Base-by-base conservation (phyloP, 2,797 vertebrate genomes). In the Vespertilio murinus region DNA sequence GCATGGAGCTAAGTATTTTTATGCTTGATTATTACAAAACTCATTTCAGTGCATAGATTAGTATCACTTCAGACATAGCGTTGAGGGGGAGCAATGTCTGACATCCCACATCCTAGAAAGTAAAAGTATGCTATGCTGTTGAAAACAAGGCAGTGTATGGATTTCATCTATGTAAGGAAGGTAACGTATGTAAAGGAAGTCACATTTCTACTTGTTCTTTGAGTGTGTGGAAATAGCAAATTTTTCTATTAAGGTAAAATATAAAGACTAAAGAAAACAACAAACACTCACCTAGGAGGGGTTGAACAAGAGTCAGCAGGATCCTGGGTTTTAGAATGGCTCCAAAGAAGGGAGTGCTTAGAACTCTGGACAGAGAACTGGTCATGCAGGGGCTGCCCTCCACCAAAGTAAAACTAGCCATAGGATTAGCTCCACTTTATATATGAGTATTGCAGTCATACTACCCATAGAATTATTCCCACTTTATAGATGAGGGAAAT, bases 1-100 rank as follows among this genome's bases (percentile, higher is more conserved):
- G 14, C 22, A 61, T 45, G 13, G 52, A 92, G 33, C 35, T 84
- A 52, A 49, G 28, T 47, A 93, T 54, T 84, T 77, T 93, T 7
- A 78, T 69, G 25, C n/a, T 86, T 90, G 79, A 67, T 81, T 86
- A 52, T 78, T 81, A 80, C 7, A 80, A 87, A 92, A 93, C 52
- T n/a, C 33, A 67, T 13, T 83, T 94, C 65, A 28, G 28, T 65
- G 18, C 75, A 16, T 45, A 8, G 71, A 45, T 90, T 70, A 52
- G 52, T 75, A 38, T 93, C 35, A 6, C 38, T 85, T 84, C 70
- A 45, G 67, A 88, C 61, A 73, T n/a, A 70, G 28, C 61, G 85
- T 74, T 88, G 69, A 38, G 25, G 52, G 56, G 45, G 13, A 64
- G n/a, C n/a, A 67, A 28, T 73, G 45, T 30, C 59, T 88, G 71